phyloP scores from a whole-genome alignment of 2,113 vertebrate species.

The Australoheros scitulus region DNA sequence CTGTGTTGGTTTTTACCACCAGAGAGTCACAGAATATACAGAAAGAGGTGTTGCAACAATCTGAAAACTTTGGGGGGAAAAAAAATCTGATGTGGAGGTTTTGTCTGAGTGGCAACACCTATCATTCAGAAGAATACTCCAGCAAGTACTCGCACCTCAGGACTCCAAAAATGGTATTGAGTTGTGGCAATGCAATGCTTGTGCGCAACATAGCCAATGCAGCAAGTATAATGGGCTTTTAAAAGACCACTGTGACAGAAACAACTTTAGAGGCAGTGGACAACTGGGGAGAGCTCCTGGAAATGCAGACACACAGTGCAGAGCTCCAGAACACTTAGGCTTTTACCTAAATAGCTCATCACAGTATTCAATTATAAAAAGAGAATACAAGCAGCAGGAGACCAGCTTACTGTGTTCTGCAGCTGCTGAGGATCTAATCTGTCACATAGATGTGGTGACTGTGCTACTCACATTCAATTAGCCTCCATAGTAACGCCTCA shows the following conservation, averaged over 20 bases:
- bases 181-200: background rate
- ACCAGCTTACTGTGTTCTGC: background rate
- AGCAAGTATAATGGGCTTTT: background rate
- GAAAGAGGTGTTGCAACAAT: too few species aligned
- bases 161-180: background rate
- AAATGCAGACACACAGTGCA: background rate
- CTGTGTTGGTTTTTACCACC: too few species aligned
- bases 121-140: too few species aligned
- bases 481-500: slow-evolving; percentile 30
- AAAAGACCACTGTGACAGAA: background rate
- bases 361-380: background rate
- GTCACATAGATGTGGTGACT: slow-evolving; percentile 19
- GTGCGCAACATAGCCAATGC: background rate
- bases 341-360: background rate
- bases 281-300: background rate
- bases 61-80: too few species aligned
- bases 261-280: background rate
- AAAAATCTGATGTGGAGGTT: too few species aligned
- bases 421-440: slow-evolving; percentile 35
- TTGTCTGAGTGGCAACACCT: too few species aligned
- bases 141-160: background rate
- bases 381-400: background rate
- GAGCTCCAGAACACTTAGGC: background rate
- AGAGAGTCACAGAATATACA: too few species aligned
- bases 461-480: slow-evolving; percentile 50